Conservation (phyloP, 2,113 vertebrate genomes). For the Galbula dea region DNA sequence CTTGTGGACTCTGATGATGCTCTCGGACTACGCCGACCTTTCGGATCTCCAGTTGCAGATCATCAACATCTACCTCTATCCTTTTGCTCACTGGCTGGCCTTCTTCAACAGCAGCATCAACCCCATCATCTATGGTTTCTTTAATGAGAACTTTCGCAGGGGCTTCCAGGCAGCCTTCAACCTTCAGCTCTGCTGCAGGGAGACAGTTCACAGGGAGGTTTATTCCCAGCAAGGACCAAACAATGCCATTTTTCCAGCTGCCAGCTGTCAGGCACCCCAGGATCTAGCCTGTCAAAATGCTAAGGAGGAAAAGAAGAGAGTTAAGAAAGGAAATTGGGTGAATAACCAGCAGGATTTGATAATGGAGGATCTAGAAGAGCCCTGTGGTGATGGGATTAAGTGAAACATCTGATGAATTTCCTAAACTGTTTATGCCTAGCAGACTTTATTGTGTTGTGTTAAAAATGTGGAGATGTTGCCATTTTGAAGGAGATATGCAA, state of each 20-base stretch:
- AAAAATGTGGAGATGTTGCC: background rate
- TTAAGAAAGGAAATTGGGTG: slow-evolving; percentile 53
- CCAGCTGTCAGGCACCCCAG: background rate
- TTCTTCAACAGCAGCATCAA: slow-evolving; percentile 94
- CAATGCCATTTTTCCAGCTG: slow-evolving; percentile 74
- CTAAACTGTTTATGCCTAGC: too few relatives aligned
- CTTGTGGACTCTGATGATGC: slow-evolving; percentile 92
- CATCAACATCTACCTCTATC: slow-evolving; percentile 91
- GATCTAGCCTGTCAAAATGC: background rate
- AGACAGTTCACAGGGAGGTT: slow-evolving; percentile 57
- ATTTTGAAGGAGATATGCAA: background rate
- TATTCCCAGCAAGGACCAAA: slow-evolving; percentile 69
- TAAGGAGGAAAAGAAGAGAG: background rate
- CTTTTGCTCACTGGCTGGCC: slow-evolving; percentile 91
- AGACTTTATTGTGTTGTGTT: background rate
- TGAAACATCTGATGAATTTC: background rate
- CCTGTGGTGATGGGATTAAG: slow-evolving; percentile 59
- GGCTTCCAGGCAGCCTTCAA: slow-evolving; percentile 85
- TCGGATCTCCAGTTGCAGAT: slow-evolving; percentile 75
- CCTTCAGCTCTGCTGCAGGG: slow-evolving; percentile 75
- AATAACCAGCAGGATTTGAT: slow-evolving; percentile 75
- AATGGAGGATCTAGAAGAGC: slow-evolving; percentile 77
- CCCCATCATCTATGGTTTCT: slow-evolving; percentile 91
- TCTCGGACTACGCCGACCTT: slow-evolving; percentile 86
- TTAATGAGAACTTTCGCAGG: slow-evolving; percentile 86